phyloP scores from a whole-genome alignment of 2,797 vertebrate genomes.

The Psittacula derbiana region DNA sequence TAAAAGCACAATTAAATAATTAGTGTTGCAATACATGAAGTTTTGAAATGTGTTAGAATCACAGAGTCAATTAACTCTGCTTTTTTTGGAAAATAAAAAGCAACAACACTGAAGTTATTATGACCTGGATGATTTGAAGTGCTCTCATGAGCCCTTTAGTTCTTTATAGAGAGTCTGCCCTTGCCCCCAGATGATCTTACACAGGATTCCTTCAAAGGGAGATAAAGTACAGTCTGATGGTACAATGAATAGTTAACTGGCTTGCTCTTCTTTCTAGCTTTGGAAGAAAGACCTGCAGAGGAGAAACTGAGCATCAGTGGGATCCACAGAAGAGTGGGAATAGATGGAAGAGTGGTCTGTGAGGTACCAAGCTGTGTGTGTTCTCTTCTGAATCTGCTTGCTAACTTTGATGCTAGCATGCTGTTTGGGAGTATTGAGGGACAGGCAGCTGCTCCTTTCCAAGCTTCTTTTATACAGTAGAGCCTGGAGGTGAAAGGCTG shows the following conservation, averaged over 20 bases:
- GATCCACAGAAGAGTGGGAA: background rate
- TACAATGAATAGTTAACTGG: background rate
- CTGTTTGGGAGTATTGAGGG: background rate
- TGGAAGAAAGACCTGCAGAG: background rate
- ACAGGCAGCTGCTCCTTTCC: background rate
- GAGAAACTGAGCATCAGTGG: background rate
- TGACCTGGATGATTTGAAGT: background rate
- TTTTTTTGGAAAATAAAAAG: background rate
- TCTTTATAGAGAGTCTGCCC: background rate
- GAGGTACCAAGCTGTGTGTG: background rate
- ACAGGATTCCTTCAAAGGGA: background rate
- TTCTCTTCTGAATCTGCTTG: background rate
- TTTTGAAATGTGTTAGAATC: constrained; percentile 11
- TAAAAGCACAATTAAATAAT: background rate
- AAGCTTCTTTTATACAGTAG: background rate
- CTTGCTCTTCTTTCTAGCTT: background rate
- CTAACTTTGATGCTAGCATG: background rate
- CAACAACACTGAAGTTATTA: background rate
- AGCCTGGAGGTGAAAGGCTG: background rate
- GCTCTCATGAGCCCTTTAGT: background rate
- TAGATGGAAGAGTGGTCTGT: background rate
- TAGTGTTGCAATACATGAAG: background rate
- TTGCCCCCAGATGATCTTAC: background rate
- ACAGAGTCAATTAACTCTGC: background rate
- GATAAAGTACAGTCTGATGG: background rate